A percentile compares a stretch with the other conserved stretches of the same genome.
Evolutionary conservation across 1,140 invertebrate species (phyloP).

Genomic region (Penaeus vannamei): DNA sequence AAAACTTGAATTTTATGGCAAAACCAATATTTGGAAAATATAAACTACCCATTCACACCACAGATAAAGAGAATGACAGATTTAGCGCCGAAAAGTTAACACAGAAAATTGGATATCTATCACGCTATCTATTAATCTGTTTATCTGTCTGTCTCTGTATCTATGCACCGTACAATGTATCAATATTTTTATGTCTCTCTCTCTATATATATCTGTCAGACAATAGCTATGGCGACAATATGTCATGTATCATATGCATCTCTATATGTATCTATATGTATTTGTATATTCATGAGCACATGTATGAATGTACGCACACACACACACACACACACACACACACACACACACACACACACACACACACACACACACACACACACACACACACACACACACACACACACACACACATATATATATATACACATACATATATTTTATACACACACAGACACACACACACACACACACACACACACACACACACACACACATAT

Average conservation of each 20-base stretch:
- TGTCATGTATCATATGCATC: background rate
- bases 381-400: background rate
- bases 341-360: background rate
- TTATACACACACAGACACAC: background rate
- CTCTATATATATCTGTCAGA: background rate
- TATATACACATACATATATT: background rate
- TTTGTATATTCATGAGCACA: background rate
- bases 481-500: background rate
- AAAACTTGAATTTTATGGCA: too few species aligned
- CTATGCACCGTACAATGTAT: background rate
- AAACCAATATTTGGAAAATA: too few species aligned
- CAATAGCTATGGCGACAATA: background rate
- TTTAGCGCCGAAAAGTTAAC: too few species aligned
- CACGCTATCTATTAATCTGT: too few species aligned
- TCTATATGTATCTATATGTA: conserved; percentile 9
- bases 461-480: background rate
- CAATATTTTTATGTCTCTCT: background rate
- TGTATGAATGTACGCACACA: background rate
- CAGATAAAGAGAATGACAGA: too few species aligned
- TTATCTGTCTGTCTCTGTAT: background rate
- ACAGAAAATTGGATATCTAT: too few species aligned
- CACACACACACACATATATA: background rate
- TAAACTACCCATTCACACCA: too few species aligned
- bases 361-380: background rate
- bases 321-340: background rate